phyloP scores from a whole-genome alignment of 1,140 invertebrate genomes.

The Andrena cerasifolii region DNA sequence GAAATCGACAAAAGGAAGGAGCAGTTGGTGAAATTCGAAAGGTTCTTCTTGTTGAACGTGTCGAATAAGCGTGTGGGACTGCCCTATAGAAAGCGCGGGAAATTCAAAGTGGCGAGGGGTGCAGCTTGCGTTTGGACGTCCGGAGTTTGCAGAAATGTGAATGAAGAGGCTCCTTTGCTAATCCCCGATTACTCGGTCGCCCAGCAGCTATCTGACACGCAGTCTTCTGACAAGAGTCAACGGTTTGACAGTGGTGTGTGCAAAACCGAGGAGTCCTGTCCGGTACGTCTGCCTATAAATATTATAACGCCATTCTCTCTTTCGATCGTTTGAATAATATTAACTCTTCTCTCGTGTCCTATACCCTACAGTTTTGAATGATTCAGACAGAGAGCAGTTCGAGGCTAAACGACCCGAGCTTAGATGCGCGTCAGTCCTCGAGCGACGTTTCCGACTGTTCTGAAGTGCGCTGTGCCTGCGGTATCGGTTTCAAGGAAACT shows the following conservation, averaged over 20 bases:
- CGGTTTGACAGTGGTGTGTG: not conserved
- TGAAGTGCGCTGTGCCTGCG: constrained; percentile 8
- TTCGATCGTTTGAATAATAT: not conserved
- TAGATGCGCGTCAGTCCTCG: not conserved
- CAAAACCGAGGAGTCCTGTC: not conserved
- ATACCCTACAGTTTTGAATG: constrained; percentile 39
- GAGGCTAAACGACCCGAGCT: constrained; percentile 11
- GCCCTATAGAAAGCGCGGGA: not conserved
- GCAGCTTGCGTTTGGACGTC: not conserved
- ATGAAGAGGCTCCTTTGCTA: not conserved
- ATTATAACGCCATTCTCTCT: not conserved
- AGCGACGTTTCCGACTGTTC: constrained; percentile 29
- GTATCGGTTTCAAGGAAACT: constrained; percentile 8
- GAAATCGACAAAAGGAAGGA: constrained; percentile 44
- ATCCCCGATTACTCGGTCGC: not conserved
- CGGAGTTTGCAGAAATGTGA: not conserved
- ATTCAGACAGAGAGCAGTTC: constrained; percentile 55
- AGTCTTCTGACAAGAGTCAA: not conserved
- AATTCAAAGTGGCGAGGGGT: too few relatives aligned
- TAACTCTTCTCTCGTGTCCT: not conserved
- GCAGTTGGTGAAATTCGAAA: not conserved
- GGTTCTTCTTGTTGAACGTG: not conserved
- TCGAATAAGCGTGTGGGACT: not conserved
- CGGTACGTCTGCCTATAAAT: constrained; percentile 1
- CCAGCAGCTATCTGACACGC: not conserved